Base-by-base conservation (phyloP, 2,113 vertebrate species). In the Megaceryle maxima region DNA sequence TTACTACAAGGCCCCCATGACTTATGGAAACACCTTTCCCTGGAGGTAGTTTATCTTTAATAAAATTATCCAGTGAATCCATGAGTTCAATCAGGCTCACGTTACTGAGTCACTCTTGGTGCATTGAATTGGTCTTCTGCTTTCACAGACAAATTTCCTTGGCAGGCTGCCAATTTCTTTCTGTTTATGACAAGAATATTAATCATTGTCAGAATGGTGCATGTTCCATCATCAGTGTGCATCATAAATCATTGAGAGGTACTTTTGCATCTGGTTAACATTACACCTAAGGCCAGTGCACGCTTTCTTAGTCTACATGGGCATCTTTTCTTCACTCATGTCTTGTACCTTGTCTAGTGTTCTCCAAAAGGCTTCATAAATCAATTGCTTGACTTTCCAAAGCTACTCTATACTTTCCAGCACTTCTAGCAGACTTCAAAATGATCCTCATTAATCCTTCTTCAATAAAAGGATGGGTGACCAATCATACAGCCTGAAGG, bases 171-270 rank as follows among this genome's bases (percentile, higher is more conserved):
- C 77, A 24, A 3, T 74, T 84, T 86, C 50, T 64, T 41, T 50
- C n/a, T 8, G 5, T 85, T 94, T 86, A 9, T 83, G 94, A 88
- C 80, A 95, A 91, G 66, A 85, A 64, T 83, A 94, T 94, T 59
- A 93, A 97, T 94, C 73, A 74, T 10, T 51, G 28, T 87, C 72
- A 59, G 56, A 41, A 68, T 11, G 41, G 55, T 60, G 78, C 16
- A 0, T 87, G 57, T 87, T 86, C 50, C 83, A 55, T 78, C 76
- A 83, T 33, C 55, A 92, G 67, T 20, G 21, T 74, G 67, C 63
- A 17, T 55, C 63, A 82, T 83, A 92, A 91, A 88, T 95, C 82
- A 88, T 0, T 3, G 39, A 70, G 56, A 80, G 31, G 24, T 76
- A 9, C 73, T 57, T 92, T 66, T 3, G 33, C 70, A 91, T 90